Base-by-base conservation (phyloP, 1,140 invertebrate genomes). In the Pseudomyrmex sp. region DNA sequence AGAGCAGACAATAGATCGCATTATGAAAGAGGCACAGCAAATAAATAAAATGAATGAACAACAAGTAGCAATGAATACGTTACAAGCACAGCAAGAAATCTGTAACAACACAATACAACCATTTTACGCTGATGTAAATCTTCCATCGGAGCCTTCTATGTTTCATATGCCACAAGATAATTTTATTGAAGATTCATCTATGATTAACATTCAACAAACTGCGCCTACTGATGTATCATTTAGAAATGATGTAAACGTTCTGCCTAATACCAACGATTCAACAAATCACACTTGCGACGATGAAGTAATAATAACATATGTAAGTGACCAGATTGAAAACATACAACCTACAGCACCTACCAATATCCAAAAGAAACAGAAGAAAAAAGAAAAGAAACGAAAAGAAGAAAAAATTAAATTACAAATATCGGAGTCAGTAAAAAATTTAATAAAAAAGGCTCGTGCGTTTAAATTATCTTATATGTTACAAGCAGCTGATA, bases 401-500 rank as follows among this genome's bases (percentile, higher is more conserved):
- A 70, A 26, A 0, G 9, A 56, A 20, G 0, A 18, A 50, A 50
- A 23, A 44, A 50, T 2, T 9, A 18, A 35, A 13, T 10, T 23
- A 26, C 2, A 56, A n/a, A 44, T 13, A 13, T 2, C 1, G 2
- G 26, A 20, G 5, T 35, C 35, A 58, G n/a, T 1, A 20, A 23
- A 61, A n/a, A 2, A 26, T 0, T 8, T 80, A 9, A 66, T 80
- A 66, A 13, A 23, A n/a, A 20, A 66, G 8, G 85, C 85, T 46
- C 23, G 52, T 15, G 2, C 12, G 15, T 80, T 84, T 58, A 63
- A 84, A 18, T 0, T 56, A 56, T 65, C 74, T 7, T 52, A 85
- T 35, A 76, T 88, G 66, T 82, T 68, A 15, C 63, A 88, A 5
- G 87, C 77, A 44, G 77, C 72, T 4, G 44, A 79, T 2, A 68